Evolutionary conservation across 2,113 vertebrate genomes (phyloP).

Genomic region (Sula dactylatra): DNA sequence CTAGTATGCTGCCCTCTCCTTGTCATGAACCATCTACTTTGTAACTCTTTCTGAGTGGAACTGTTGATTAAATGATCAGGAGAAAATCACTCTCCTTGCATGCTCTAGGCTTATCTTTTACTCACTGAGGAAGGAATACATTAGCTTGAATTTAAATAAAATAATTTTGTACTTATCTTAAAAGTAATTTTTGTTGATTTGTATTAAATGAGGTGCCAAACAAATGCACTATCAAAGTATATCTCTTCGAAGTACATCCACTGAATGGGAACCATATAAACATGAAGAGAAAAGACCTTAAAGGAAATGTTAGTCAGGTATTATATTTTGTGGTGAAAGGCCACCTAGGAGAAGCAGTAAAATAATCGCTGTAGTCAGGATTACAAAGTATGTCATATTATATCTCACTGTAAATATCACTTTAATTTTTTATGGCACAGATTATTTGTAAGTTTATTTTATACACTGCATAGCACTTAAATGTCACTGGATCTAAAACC

Average conservation of each 20-base stretch:
- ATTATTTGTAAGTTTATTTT: conserved; percentile 44
- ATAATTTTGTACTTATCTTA: not conserved
- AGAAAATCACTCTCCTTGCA: not conserved
- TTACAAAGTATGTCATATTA: not conserved
- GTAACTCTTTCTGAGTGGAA: not conserved
- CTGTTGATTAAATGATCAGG: not conserved
- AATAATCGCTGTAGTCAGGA: not conserved
- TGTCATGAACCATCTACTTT: not conserved
- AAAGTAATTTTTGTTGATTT: not conserved
- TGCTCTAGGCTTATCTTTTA: not conserved
- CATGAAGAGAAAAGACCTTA: not conserved
- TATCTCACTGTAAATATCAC: conserved; percentile 27
- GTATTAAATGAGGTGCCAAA: not conserved
- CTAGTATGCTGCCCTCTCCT: not conserved
- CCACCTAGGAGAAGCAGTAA: not conserved
- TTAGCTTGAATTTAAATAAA: not conserved
- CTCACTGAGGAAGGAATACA: not conserved
- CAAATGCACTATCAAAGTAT: not conserved
- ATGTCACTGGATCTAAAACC: conserved; percentile 36
- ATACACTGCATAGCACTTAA: conserved; percentile 14
- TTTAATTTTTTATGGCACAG: conserved; percentile 23
- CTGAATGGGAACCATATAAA: not conserved
- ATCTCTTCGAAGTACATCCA: not conserved
- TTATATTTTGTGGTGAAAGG: conserved; percentile 12
- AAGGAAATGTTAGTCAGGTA: not conserved